Base-by-base conservation (phyloP, 2,113 vertebrate species). In the Hymenochirus boettgeri region DNA sequence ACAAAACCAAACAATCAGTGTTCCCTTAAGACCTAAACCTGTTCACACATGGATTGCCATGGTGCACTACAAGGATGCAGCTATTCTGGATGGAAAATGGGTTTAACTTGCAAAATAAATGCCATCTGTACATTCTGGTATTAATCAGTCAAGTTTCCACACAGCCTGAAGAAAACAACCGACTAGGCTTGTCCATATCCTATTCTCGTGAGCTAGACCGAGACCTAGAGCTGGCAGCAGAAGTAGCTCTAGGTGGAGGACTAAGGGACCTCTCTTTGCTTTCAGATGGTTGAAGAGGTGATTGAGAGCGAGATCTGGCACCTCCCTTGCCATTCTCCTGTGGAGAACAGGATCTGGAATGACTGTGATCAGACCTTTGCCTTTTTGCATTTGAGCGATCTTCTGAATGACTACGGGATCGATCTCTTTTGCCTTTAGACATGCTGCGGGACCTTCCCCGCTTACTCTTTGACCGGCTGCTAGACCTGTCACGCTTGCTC, bases 131-230 rank as follows among this genome's bases (percentile, higher is more conserved):
- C 17, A 42, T 42, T 27, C 47, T 19, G 6, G 31, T 25, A 29
- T 29, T 50, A 58, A 58, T 47, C 23, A 23, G 45, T 39, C 37
- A 35, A 66, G 54, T 48, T 33, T 54, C 57, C 26, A 37, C 37
- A 50, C 47, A 81, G 31, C 46, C 31, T 29, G 23, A 31, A 24
- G 31, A 58, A 21, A 42, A 18, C 5, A 51, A 53, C 7, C 21
- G 35, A 46, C 46, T 9, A 37, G 15, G 51, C 29, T 82, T 77
- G 80, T 75, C 76, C 74, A 62, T 13, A 1, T 72, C 57, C 86
- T 93, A 96, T 86, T 96, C 93, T 77, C 82, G 88, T 79, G 93
- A 96, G 65, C 89, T 89, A 46, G 94, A 97, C 85, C 89, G 87
- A 70, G 88, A 89, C 61, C 81, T 82, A 27, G 90, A 92, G 58